Evolutionary conservation across 2,113 vertebrate genomes (phyloP).

Genomic region (Morphnarchus princeps): DNA sequence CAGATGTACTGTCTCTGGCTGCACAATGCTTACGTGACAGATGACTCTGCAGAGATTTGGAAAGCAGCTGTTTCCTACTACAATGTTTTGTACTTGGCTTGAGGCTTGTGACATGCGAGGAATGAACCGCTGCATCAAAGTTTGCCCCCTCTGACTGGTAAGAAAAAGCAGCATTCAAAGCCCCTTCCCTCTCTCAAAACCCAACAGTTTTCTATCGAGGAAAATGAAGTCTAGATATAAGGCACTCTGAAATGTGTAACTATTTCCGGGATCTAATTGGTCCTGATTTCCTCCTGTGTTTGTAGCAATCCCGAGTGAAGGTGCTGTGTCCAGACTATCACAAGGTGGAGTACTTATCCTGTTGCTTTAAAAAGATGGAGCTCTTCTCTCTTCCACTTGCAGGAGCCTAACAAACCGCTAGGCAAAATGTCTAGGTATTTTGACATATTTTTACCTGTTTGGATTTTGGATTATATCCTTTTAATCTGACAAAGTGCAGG

Average conservation of each 20-base stretch:
- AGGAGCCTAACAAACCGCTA: not conserved
- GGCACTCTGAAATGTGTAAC: not conserved
- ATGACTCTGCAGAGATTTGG: conserved; percentile 3
- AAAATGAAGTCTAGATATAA: not conserved
- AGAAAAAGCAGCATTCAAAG: not conserved
- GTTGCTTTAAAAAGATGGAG: not conserved
- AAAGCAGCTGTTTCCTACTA: conserved; percentile 35
- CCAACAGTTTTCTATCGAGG: not conserved
- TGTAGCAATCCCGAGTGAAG: not conserved
- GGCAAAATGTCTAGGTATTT: not conserved
- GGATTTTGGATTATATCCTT: not conserved
- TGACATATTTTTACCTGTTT: not conserved
- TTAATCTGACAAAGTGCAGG: not conserved
- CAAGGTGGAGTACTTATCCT: not conserved
- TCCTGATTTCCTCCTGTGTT: not conserved
- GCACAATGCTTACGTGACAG: not conserved
- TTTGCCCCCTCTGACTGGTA: not conserved
- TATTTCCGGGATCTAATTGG: not conserved
- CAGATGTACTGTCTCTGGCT: not conserved
- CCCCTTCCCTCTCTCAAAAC: not conserved
- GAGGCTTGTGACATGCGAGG: not conserved
- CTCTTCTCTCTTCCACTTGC: not conserved
- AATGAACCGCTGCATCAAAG: not conserved
- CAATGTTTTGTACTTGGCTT: not conserved
- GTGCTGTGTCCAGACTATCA: not conserved